Evolutionary conservation across 2,113 vertebrate species (phyloP).

Genomic region (Gasterosteus aculeatus): DNA sequence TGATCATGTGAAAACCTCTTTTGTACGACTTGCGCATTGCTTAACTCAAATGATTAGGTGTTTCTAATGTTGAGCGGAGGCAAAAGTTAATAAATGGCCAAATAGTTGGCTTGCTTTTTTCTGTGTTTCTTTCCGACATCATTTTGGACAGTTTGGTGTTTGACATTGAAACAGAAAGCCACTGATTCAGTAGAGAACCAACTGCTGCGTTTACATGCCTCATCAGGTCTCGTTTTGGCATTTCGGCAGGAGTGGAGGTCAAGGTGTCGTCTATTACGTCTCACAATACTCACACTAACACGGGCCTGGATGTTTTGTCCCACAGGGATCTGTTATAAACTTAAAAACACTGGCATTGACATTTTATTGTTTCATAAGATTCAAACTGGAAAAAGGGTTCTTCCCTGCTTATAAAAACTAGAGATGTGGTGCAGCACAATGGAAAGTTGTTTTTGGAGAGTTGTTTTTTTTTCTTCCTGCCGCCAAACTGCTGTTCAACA

Average conservation of each 20-base stretch:
- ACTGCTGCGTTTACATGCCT: background rate
- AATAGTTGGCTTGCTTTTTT: slow-evolving; percentile 1
- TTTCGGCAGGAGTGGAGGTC: slow-evolving; percentile 23
- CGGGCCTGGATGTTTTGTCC: slow-evolving; percentile 13
- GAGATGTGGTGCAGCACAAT: slow-evolving; percentile 32
- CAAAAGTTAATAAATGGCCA: slow-evolving; percentile 41
- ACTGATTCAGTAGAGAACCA: slow-evolving; percentile 13
- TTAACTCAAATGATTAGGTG: slow-evolving; percentile 40
- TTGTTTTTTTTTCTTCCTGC: background rate
- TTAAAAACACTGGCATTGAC: slow-evolving; percentile 47
- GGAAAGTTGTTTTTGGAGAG: slow-evolving; percentile 39
- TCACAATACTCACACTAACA: slow-evolving; percentile 20
- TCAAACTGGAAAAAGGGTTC: slow-evolving; percentile 39
- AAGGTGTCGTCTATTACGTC: slow-evolving; percentile 10
- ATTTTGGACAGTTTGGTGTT: slow-evolving; percentile 33
- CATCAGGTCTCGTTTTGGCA: slow-evolving; percentile 20
- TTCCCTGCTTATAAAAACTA: slow-evolving; percentile 33
- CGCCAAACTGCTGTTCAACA: slow-evolving; percentile 38
- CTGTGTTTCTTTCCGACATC: background rate
- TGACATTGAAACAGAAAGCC: slow-evolving; percentile 22
- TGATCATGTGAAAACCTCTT: slow-evolving; percentile 12
- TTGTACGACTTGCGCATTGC: slow-evolving; percentile 22
- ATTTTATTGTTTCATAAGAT: slow-evolving; percentile 60
- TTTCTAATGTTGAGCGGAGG: slow-evolving; percentile 39
- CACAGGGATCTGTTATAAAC: slow-evolving; percentile 39